These are phyloP conservation scores for Scaptomyza flava DNA, from an alignment of 2,888 invertebrate species.

Conservation along the genomic window DNA sequence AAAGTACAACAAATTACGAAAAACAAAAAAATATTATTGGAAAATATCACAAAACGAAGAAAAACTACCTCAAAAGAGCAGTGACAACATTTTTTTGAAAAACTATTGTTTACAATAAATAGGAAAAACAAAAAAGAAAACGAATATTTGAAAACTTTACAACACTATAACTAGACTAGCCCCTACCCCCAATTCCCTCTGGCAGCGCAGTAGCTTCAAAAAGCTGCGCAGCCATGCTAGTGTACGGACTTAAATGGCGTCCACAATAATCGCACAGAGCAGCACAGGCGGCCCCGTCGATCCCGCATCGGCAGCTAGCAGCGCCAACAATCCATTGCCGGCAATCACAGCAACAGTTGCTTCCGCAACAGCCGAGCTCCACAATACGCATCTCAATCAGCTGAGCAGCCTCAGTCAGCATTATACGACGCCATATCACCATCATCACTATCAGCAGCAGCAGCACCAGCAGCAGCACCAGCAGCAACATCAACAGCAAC, in stretches of 20 bases:
- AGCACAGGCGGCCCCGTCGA: constrained; percentile 81
- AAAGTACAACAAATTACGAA: constrained; percentile 32
- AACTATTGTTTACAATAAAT: neutral
- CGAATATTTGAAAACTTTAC: constrained; percentile 3
- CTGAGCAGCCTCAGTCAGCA: constrained; percentile 82
- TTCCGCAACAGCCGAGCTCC: constrained; percentile 67
- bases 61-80: constrained; percentile 74
- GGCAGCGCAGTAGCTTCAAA: constrained; percentile 36
- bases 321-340: constrained; percentile 47
- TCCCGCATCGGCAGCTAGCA: constrained; percentile 68
- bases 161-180: neutral
- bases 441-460: constrained; percentile 63
- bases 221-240: constrained; percentile 81
- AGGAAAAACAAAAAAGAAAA: neutral
- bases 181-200: neutral
- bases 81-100: constrained; percentile 14
- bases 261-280: constrained; percentile 84
- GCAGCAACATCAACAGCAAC: constrained; percentile 58
- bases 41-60: constrained; percentile 25
- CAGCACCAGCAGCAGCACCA: constrained; percentile 57
- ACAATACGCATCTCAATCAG: constrained; percentile 82
- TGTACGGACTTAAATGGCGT: constrained; percentile 83
- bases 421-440: constrained; percentile 74
- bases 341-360: constrained; percentile 63
- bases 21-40: constrained; percentile 10